Base-by-base conservation (phyloP, 2,113 vertebrate species). In the Athene cunicularia region DNA sequence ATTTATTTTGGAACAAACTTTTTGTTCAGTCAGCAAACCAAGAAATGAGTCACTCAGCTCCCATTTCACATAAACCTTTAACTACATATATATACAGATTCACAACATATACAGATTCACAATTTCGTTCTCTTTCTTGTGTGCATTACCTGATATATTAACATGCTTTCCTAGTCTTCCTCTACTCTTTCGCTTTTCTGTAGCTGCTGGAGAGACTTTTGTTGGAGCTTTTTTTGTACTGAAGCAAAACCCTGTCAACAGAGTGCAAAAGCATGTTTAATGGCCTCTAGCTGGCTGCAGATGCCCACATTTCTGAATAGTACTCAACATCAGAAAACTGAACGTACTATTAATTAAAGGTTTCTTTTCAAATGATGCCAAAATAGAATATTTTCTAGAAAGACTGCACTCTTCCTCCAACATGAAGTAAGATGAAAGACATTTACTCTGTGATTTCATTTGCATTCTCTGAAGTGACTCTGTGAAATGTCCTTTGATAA, bases 381-480 rank as follows among this genome's bases (percentile, higher is more conserved):
- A 93, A 97, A 86, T 70, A 56, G 88, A 82, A 60, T 89, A 92
- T 96, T 90, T 97, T 89, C 84, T 85, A 86, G 82, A 87, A 97
- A 96, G 90, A 20, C 90, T 24, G 63, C 87, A 64, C 79, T 86
- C 93, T 64, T 92, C 70, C 86, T 96, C 86, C 63, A 68, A 71
- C 79, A 92, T 47, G 85, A 79, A 95, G 74, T 75, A 84, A 79
- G 93, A 93, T 93, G 95, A 97, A 96, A 97, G 95, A 88, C 92
- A 20, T 93, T 94, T 95, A 81, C 85, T 96, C 87, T 84, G 82
- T 79, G 87, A 94, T 96, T 97, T 92, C 86, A 97, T 97, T 95
- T 97, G 91, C 79, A 97, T 97, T 94, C 94, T 93, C 82, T 95
- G 86, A 95, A 96, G 94, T 95, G 96, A 97, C 93, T 97, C 88